Evolutionary conservation across 2,888 invertebrate genomes (phyloP), one percentile per base, ranked within the genome.

Genomic region (Drosophila mimetica): DNA sequence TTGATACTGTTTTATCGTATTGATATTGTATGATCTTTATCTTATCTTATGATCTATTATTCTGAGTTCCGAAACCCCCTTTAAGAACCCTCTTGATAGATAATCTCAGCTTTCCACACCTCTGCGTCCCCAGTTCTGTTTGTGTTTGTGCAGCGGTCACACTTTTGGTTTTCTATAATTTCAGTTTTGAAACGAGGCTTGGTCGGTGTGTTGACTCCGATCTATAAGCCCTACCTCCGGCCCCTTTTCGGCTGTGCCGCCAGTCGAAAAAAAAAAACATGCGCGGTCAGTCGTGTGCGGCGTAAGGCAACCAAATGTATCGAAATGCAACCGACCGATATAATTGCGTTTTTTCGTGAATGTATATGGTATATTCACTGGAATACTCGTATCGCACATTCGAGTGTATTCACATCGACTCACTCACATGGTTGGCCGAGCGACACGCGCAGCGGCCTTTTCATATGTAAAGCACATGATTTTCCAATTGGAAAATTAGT

Each of bases 201-300:
- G 86, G 81, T 70, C 50, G 28, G 22, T 51, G 57, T 46, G 69
- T 46, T 22, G 37, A 25, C 48, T 57, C 16, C 37, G 66, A 66
- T 65, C 53, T 42, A 47, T 71, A 47, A 55, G 61, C 61, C 61
- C 61, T 47, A 30, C 39, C 59, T 39, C 30, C n/a, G 20, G 39
- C 48, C 47, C 66, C 46, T 54, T 55, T 55, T 55, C 25, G 34
- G 46, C 32, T 82, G 81, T 81, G 73, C 80, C 74, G 58, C 79
- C 84, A 88, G 83, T 78, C 80, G 81, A 88, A 88, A 42, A 52
- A 54, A 83, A 89, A 52, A 54, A 83, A 89, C 81, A 91, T 90
- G 91, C 91, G 90, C 91, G 91, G 91, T 90, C 91, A 91, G 90
- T 91, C 91, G 91, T 90, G 91, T 91, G 91, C 91, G 90, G 90